A percentile compares a stretch with the other conserved stretches of the same genome.
Evolutionary conservation across 2,888 invertebrate species (phyloP).

Genomic region (Cephonodes hylas): DNA sequence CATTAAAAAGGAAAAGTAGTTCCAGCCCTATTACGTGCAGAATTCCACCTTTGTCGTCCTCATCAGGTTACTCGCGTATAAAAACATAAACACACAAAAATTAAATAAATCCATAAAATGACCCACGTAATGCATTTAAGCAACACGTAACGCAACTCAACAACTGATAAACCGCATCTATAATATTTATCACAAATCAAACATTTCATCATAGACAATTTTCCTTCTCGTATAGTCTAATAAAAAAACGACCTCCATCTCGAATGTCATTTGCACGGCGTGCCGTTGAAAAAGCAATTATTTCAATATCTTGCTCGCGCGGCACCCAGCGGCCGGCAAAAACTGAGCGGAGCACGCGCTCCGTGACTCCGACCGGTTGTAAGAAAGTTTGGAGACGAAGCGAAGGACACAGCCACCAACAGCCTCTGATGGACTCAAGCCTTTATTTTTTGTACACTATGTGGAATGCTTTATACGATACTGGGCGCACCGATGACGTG

Average conservation of each 20-base stretch:
- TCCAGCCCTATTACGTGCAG: too few relatives aligned
- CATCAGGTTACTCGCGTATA: too few relatives aligned
- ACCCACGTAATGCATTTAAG: background rate
- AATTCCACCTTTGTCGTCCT: too few relatives aligned
- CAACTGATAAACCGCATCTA: background rate
- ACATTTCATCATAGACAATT: constrained; percentile 73
- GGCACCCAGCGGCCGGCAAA: constrained; percentile 63
- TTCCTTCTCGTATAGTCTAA: constrained; percentile 61
- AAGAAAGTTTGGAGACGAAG: constrained; percentile 67
- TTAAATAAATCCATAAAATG: background rate
- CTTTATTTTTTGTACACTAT: background rate
- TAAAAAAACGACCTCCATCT: constrained; percentile 79
- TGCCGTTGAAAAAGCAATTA: constrained; percentile 80
- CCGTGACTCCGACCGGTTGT: constrained; percentile 53
- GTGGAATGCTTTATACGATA: background rate
- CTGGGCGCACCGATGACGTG: background rate
- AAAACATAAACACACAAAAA: background rate
- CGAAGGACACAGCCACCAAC: constrained; percentile 49
- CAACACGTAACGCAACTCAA: background rate
- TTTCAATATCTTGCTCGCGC: constrained; percentile 77
- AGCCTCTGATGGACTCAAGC: background rate
- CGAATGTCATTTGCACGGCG: constrained; percentile 81
- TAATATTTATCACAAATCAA: constrained; percentile 40
- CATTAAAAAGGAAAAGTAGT: too few relatives aligned
- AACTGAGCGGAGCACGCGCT: constrained; percentile 72